Evolutionary conservation across 2,113 vertebrate genomes (phyloP), one percentile per base, ranked within the genome.

Genomic region (Nothoprocta pentlandii): DNA sequence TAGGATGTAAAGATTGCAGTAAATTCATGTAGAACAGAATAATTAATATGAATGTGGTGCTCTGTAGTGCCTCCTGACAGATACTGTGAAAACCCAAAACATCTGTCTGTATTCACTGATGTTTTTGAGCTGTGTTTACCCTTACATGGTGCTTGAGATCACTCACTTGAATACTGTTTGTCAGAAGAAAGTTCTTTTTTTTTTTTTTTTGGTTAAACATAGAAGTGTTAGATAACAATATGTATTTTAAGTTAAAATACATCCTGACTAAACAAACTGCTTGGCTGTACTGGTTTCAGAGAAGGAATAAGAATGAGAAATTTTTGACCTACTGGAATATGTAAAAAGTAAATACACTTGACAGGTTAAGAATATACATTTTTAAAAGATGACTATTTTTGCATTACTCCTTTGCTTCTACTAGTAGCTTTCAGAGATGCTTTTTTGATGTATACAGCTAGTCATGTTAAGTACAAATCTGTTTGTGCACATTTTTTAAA

Each of bases 111-210:
- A 56, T 79, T 83, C 90, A 16, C 15, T 86, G 82, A 70, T 54
- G 17, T 39, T 22, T 5, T 63, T 71, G 75, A 19, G 20, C 26
- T 66, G 56, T 81, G 77, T 83, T 80, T 39, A 26, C 75, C 84
- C 14, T 56, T 77, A 12, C 83, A 3, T 73, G 71, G 34, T 75
- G 85, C 58, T 20, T 78, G 49, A 68, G 59, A 59, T 54, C 66
- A 67, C 85, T 95, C 76, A 87, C 64, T 90, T 39, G 1, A 85
- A 46, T 69, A 30, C 30, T 83, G 71, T 87, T 91, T 95, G 85
- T 85, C 82, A 93, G 90, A 34, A 63, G 51, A 68, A 88, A 88
- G 71, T 30, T 16, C 64, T 67, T 84, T 93, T 92, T 93, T 93
- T 53, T 77, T 86, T 84, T 93, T 92, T 93, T 93, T 53, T 77